These are phyloP conservation scores for Acipenser ruthenus DNA, from an alignment of 2,797 vertebrate genomes.

Conservation along the genomic window DNA sequence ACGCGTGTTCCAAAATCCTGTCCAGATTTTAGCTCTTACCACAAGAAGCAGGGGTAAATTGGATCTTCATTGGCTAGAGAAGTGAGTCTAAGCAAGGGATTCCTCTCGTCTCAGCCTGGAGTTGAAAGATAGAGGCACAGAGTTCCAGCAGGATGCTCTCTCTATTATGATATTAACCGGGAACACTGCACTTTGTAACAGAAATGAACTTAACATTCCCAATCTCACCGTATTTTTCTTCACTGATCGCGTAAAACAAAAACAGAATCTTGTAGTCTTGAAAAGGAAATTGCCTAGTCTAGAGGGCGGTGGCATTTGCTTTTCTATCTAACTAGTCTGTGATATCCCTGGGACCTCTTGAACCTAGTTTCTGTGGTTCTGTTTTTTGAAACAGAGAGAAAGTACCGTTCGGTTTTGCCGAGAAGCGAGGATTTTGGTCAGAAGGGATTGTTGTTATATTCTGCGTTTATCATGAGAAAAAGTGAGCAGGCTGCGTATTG, in stretches of 20 bases:
- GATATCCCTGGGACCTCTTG: conserved; percentile 22
- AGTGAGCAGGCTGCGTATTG: conserved; percentile 60
- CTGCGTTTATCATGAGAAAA: conserved; percentile 60
- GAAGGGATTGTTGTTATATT: conserved; percentile 45
- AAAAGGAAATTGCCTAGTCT: conserved; percentile 17
- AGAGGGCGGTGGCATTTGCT: conserved; percentile 60
- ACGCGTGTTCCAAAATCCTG: conserved; percentile 44
- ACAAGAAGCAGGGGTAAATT: conserved; percentile 33
- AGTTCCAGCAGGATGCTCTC: conserved; percentile 30
- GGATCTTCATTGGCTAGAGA: conserved; percentile 58
- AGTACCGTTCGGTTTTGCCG: conserved; percentile 18
- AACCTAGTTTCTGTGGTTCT: conserved; percentile 14
- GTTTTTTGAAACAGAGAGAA: background rate
- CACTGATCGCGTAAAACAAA: conserved; percentile 27
- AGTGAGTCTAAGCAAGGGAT: conserved; percentile 46
- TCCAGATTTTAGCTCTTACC: conserved; percentile 51
- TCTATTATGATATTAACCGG: conserved; percentile 28
- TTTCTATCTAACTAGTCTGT: conserved; percentile 29
- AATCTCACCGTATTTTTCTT: conserved; percentile 28
- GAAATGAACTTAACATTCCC: conserved; percentile 42
- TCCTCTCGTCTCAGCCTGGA: conserved; percentile 41
- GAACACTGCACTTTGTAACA: conserved; percentile 36
- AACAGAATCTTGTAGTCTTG: conserved; percentile 16
- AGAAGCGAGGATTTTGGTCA: conserved; percentile 42
- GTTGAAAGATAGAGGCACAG: conserved; percentile 46